Evolutionary conservation across 2,888 invertebrate species (phyloP).

Genomic region (Pachliopta kotzebuea): DNA sequence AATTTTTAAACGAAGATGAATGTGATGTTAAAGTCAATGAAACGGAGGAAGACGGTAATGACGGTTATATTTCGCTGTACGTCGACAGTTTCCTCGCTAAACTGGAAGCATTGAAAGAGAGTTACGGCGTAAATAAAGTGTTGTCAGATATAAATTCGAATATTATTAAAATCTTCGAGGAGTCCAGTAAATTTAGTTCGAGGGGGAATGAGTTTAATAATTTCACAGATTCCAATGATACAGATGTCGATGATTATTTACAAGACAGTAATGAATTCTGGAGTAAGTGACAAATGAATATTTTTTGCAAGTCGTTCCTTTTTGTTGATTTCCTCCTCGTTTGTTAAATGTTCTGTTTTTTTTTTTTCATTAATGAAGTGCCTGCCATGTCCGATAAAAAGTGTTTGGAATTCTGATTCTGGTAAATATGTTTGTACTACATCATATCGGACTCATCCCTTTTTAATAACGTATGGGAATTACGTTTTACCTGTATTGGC

Average conservation of each 20-base stretch:
- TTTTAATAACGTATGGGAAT: too few species aligned
- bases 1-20: conserved; percentile 47
- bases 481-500: too few species aligned
- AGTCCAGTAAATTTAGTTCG: conserved; percentile 1
- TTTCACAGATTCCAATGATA: conserved; percentile 7
- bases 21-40: conserved; percentile 32
- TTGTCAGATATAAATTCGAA: conserved; percentile 38
- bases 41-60: conserved; percentile 30
- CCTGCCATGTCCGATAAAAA: too few species aligned
- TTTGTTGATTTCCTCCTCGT: too few species aligned
- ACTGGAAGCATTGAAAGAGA: conserved; percentile 43
- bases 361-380: too few species aligned
- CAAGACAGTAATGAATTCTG: conserved; percentile 50
- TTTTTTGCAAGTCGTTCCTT: background rate
- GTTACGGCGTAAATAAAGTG: conserved; percentile 36
- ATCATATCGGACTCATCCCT: too few species aligned
- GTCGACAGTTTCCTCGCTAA: conserved; percentile 43
- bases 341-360: too few species aligned
- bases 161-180: conserved; percentile 36
- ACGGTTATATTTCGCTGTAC: conserved; percentile 36
- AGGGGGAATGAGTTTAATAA: conserved; percentile 13
- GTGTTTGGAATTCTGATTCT: too few species aligned
- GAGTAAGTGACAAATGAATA: conserved; percentile 43
- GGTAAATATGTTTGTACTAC: too few species aligned
- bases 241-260: conserved; percentile 30